Base-by-base conservation (phyloP, 2,888 invertebrate genomes). In the Molanna angustata region DNA sequence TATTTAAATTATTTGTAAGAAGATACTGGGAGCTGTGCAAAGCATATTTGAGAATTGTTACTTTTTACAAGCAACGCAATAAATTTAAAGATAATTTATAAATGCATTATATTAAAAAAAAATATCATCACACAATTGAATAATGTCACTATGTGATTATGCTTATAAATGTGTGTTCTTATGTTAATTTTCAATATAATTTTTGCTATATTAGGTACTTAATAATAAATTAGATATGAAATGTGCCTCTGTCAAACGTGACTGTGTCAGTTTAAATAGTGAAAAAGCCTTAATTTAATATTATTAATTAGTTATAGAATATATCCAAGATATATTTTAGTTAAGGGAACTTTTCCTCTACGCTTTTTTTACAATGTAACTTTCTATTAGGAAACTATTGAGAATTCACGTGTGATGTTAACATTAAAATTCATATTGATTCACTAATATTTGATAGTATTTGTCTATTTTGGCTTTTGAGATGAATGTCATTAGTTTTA, bases 391-490 rank as follows among this genome's bases (percentile, higher is more conserved):
- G 16, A 37, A 47, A 13, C 21, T 3, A 47, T 37, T 47, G 22
- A 16, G 22, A 44, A 22, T 20, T 27, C 47, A 47, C 21, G 47
- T 37, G 47, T 47, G 47, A 37, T 37, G 37, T 47, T 47, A 47
- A 47, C 39, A 46, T 21, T 18, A 14, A 47, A 47, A n/a, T n/a
- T 37, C 37, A 47, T 20, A 47, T 47, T 47, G 47, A 22, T 47
- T 47, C 37, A 47, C 47, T 47, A 47, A 47, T 47, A 47, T 47
- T 39, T 11, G 35, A 47, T 9, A 21, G 11, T 9, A 33, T 20
- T 45, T 46, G 21, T n/a, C 21, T n/a, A 32, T 19, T 47, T 47
- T 47, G 19, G 47, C 47, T 47, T 47, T 47, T 47, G 47, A 45
- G 45, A 47, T 47, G 37, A 35, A n/a, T 1, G 22, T 35, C 33